Base-by-base conservation (phyloP, 2,113 vertebrate genomes). In the Columbina picui region DNA sequence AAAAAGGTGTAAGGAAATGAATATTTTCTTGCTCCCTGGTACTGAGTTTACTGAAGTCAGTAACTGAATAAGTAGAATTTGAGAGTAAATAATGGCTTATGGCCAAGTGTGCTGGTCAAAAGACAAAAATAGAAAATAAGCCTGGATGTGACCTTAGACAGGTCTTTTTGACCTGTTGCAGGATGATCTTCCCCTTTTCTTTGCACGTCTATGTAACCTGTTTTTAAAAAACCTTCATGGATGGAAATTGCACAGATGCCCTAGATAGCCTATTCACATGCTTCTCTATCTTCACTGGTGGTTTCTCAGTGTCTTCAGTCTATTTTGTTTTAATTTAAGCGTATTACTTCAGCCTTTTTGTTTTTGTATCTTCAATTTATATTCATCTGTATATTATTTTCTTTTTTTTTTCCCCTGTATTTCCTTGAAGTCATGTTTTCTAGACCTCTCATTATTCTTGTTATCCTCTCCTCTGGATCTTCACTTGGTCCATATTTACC, bases 401-500 rank as follows among this genome's bases (percentile, higher is more conserved):
- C 1, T 26, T 20, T 2, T 7, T 2, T 2, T 4, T 2, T 3
- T 0, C 14, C 34, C 12, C 7, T 13, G 1, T 32, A 29, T 63
- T 70, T n/a, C 15, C 20, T 70, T 67, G 45, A 82, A 50, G 29
- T 63, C 7, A 3, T 45, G 6, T 55, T 90, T 86, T 73, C 34
- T 45, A 49, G 53, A 47, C 25, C 12, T 78, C n/a, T 59, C 12
- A 32, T 75, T 27, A 34, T 19, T 64, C 41, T 64, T 77, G 6
- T 41, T 50, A 0, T 19, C 30, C 18, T 71, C 11, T 87, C 15
- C 16, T 85, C 47, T 7, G 22, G 14, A 50, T 52, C 61, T 45
- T 59, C 25, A 47, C 21, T 26, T 75, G 27, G 32, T 59, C 67
- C 32, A 1, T 25, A 4, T 36, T 26, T 82, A 10, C 50, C 12